A percentile compares a stretch with the other conserved stretches of the same genome.
phyloP scores from a whole-genome alignment of 2,113 vertebrate genomes.

The Eulemur macaco region DNA sequence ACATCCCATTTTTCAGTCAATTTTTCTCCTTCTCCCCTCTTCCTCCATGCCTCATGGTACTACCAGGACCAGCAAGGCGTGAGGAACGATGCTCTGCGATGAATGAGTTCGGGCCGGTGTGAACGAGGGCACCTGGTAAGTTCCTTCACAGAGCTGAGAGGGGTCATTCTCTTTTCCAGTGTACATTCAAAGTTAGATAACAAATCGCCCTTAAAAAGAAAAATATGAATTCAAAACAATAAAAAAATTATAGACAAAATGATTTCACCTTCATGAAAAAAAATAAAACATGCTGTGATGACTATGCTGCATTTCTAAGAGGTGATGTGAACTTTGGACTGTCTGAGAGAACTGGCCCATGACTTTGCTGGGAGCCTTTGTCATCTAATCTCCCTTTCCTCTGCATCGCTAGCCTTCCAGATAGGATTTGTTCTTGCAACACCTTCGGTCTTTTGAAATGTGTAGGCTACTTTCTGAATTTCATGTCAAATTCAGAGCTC shows the following conservation, averaged over 20 bases:
- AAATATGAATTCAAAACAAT: background rate
- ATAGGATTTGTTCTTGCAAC: background rate
- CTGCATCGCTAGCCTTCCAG: background rate
- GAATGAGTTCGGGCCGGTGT: background rate
- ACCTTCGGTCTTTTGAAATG: background rate
- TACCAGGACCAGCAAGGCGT: no score
- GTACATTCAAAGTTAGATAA: background rate
- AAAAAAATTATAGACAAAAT: background rate
- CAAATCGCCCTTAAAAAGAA: background rate
- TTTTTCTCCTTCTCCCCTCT: no score
- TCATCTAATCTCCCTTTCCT: background rate
- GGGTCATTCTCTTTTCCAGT: background rate
- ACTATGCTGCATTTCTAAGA: no score
- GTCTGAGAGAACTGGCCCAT: background rate
- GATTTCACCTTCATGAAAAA: background rate
- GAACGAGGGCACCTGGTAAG: fast-evolving
- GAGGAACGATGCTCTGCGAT: background rate
- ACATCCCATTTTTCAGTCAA: background rate
- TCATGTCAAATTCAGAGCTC: background rate
- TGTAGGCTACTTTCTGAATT: background rate
- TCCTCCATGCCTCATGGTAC: background rate
- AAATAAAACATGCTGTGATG: no score
- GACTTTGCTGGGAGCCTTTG: background rate
- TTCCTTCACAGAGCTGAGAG: fast-evolving
- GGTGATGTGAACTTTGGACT: background rate